Base-by-base conservation (phyloP, 2,888 invertebrate species). In the Polymixis flavicincta region DNA sequence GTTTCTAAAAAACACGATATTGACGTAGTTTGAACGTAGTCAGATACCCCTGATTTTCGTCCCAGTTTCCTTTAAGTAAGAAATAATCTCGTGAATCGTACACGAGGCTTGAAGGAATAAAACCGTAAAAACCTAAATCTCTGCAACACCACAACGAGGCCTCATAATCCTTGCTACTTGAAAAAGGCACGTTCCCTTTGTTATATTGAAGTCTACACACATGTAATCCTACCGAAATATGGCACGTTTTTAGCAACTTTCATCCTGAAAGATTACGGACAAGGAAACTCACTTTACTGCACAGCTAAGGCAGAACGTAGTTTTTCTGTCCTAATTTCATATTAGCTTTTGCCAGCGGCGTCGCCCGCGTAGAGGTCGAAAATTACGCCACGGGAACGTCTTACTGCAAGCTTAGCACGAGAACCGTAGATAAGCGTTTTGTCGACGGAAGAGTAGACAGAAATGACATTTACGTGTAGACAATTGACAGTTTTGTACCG, bases 201-300 rank as follows among this genome's bases (percentile, higher is more conserved):
- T 83, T 61, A 74, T 72, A 80, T 64, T 71, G 70, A 63, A 63
- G 64, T 63, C 66, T 25, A 69, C 80, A 83, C 73, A 25, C 64
- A 70, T 87, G 78, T 86, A 82, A 84, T 80, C 68, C 66, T 48
- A n/a, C 68, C 70, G 63, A 81, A 86, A 79, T 85, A 81, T 83
- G 80, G 75, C 80, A 74, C 79, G 72, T 65, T 68, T 68, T 55
- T 50, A 66, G 65, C 63, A 48, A 59, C 64, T 72, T 73, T 79
- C 73, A 68, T 55, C 32, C 63, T 78, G 74, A 85, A 81, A 80
- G 78, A 85, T 85, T 80, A 69, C 69, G 81, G n/a, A 87, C 88
- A 87, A 76, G 87, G 69, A 85, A 87, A 82, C 59, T 42, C 85
- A 88, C 87, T 87, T 85, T 72, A 75, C 73, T 75, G 76, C 82